These are phyloP conservation scores for Cataglyphis altisquamis DNA, from an alignment of 2,888 invertebrate genomes.

Conservation along the genomic window DNA sequence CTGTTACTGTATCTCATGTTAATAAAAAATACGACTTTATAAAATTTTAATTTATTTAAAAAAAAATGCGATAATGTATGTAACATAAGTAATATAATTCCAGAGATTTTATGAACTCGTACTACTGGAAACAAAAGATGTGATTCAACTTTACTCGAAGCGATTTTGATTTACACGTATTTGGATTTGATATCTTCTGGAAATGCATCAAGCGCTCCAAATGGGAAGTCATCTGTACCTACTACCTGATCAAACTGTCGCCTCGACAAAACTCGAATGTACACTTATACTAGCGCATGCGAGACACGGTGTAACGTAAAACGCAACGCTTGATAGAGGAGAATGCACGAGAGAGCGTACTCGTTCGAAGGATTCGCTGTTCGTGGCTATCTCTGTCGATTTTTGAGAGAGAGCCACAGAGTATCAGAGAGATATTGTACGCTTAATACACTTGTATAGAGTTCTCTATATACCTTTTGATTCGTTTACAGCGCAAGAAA, in stretches of 20 bases:
- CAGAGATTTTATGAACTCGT: background rate
- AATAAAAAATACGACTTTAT: background rate
- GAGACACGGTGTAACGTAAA: constrained; percentile 48
- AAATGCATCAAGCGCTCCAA: constrained; percentile 41
- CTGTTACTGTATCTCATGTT: background rate
- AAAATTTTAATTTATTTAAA: background rate
- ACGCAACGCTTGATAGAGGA: constrained; percentile 47
- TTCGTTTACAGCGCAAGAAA: constrained; percentile 43
- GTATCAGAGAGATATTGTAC: background rate
- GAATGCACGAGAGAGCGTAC: constrained; percentile 50
- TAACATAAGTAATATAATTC: background rate
- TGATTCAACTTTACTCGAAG: background rate
- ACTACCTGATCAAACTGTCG: constrained; percentile 48
- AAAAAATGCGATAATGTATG: background rate
- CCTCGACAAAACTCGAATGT: constrained; percentile 54
- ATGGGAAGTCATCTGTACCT: constrained; percentile 56
- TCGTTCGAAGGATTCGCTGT: constrained; percentile 47
- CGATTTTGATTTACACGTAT: constrained; percentile 28
- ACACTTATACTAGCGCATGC: constrained; percentile 50
- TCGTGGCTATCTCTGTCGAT: background rate
- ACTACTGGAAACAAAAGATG: background rate
- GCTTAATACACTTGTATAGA: constrained; percentile 8
- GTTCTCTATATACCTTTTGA: background rate
- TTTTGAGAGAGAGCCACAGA: background rate
- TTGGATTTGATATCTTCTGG: background rate